These are phyloP conservation scores for Poeciliopsis turrubarensis DNA, from an alignment of 2,113 vertebrate species.

Conservation along the genomic window DNA sequence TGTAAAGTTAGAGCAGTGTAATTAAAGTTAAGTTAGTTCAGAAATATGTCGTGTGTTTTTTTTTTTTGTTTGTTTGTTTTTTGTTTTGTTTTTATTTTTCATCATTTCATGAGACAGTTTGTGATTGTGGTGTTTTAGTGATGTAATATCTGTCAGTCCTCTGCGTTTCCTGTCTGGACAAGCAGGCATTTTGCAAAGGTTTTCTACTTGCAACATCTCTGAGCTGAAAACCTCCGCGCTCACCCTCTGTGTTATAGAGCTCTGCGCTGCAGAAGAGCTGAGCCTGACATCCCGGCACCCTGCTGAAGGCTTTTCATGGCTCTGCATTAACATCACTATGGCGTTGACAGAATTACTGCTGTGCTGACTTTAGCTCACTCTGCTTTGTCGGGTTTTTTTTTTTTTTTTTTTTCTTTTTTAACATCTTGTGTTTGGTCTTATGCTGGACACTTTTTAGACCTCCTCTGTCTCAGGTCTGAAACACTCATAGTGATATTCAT, in stretches of 20 bases:
- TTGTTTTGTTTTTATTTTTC: too few relatives aligned
- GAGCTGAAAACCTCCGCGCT: background rate
- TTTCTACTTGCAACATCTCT: slow-evolving; percentile 4
- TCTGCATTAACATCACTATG: slow-evolving; percentile 79
- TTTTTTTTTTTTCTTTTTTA: slow-evolving; percentile 21
- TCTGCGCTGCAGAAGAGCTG: slow-evolving; percentile 63
- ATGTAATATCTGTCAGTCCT: background rate
- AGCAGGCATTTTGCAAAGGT: background rate
- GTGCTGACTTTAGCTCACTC: slow-evolving; percentile 68
- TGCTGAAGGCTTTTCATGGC: slow-evolving; percentile 74
- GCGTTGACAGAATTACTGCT: slow-evolving; percentile 77
- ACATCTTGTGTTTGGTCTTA: slow-evolving; percentile 5
- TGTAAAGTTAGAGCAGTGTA: background rate
- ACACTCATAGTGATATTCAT: slow-evolving; percentile 35
- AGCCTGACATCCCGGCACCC: slow-evolving; percentile 69
- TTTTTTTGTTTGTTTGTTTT: too few relatives aligned
- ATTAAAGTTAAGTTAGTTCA: background rate
- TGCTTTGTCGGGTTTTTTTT: slow-evolving; percentile 30
- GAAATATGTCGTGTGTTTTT: too few relatives aligned
- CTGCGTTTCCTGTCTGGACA: background rate
- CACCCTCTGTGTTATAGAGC: slow-evolving; percentile 58
- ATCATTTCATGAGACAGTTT: too few relatives aligned
- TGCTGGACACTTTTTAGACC: background rate
- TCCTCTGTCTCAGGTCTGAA: background rate
- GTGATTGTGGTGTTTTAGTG: background rate